Evolutionary conservation across 2,888 invertebrate genomes (phyloP).

Genomic region (Lapara coniferarum): DNA sequence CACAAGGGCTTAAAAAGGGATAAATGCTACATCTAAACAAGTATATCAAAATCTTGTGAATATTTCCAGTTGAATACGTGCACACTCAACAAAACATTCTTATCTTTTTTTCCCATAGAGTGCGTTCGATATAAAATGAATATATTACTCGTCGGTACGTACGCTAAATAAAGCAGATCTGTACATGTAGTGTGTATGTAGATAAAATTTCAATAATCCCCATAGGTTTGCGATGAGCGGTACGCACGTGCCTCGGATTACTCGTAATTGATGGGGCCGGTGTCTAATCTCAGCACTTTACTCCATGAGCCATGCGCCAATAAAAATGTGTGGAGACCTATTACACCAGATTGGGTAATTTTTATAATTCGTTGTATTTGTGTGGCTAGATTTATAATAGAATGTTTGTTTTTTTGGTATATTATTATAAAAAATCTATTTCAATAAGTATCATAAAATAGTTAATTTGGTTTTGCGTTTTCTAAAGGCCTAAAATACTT

Average conservation of each 20-base stretch:
- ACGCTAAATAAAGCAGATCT: slow-evolving; percentile 34
- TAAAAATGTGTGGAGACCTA: slow-evolving; percentile 29
- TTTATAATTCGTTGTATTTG: slow-evolving; percentile 6
- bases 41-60: not conserved
- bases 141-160: slow-evolving; percentile 30
- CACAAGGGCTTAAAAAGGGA: not conserved
- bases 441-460: too few species aligned
- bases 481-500: too few species aligned
- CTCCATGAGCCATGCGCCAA: slow-evolving; percentile 45
- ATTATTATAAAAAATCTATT: too few species aligned
- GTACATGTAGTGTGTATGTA: slow-evolving; percentile 46
- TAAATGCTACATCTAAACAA: not conserved
- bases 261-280: slow-evolving; percentile 76
- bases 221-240: slow-evolving; percentile 68
- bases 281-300: slow-evolving; percentile 80
- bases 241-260: slow-evolving; percentile 79
- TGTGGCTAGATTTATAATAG: not conserved
- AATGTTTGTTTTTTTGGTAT: too few species aligned
- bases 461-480: too few species aligned
- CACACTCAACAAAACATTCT: slow-evolving; percentile 21
- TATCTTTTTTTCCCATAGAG: slow-evolving; percentile 20
- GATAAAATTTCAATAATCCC: slow-evolving; percentile 77
- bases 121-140: slow-evolving; percentile 30
- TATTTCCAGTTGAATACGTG: slow-evolving; percentile 22
- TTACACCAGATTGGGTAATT: slow-evolving; percentile 5